Evolutionary conservation across 2,888 invertebrate species (phyloP).

Genomic region (Lasioglossum oenotherae): DNA sequence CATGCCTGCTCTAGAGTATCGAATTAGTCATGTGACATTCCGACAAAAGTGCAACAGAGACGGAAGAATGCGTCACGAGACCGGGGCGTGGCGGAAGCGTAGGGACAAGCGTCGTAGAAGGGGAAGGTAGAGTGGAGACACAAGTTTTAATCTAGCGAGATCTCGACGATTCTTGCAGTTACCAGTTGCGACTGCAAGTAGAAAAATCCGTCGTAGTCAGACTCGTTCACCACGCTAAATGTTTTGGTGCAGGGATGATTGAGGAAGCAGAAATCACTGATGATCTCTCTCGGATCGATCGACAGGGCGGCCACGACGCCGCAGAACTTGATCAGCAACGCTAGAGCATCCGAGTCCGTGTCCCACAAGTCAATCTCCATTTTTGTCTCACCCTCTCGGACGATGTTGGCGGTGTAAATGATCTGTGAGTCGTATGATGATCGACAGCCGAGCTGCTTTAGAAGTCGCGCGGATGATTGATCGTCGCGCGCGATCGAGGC

Average conservation of each 20-base stretch:
- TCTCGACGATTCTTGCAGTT: slow-evolving; percentile 22
- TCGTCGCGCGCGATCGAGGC: neutral
- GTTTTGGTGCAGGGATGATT: slow-evolving; percentile 86
- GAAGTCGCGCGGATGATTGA: neutral
- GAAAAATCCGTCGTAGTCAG: slow-evolving; percentile 85
- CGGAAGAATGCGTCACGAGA: too few species aligned
- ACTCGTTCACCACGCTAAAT: slow-evolving; percentile 85
- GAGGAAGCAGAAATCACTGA: slow-evolving; percentile 87
- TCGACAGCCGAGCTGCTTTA: neutral
- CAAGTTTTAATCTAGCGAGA: too few species aligned
- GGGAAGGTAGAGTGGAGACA: too few species aligned
- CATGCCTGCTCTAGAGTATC: too few species aligned
- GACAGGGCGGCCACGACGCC: slow-evolving; percentile 85
- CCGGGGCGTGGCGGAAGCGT: too few species aligned
- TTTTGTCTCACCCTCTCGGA: slow-evolving; percentile 81
- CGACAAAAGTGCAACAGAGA: too few species aligned
- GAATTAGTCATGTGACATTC: too few species aligned
- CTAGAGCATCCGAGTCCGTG: slow-evolving; percentile 86
- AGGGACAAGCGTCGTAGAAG: too few species aligned
- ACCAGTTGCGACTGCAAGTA: slow-evolving; percentile 83
- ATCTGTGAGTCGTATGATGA: slow-evolving; percentile 82
- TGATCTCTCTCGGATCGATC: slow-evolving; percentile 85
- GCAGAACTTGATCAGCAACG: slow-evolving; percentile 85
- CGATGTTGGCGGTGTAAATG: slow-evolving; percentile 86
- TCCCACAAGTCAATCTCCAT: slow-evolving; percentile 87